phyloP scores from a whole-genome alignment of 2,888 invertebrate species.

The Arctia plantaginis region DNA sequence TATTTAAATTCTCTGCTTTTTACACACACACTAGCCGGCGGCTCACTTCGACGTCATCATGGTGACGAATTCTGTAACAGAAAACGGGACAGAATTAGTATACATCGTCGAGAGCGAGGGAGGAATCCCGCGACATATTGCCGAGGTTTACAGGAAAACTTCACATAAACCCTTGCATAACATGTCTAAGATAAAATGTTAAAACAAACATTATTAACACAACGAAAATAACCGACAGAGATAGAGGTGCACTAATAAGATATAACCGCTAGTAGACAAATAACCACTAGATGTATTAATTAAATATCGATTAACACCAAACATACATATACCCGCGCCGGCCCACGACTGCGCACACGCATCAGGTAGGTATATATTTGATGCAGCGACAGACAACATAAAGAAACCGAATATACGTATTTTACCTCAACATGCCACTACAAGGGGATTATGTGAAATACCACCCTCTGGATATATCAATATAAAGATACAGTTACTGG shows the following conservation, averaged over 20 bases:
- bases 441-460: constrained; percentile 78
- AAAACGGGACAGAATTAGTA: constrained; percentile 58
- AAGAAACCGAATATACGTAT: constrained; percentile 58
- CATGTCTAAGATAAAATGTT: constrained; percentile 64
- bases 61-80: constrained; percentile 97
- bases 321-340: constrained; percentile 54
- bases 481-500: constrained; percentile 23
- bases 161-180: constrained; percentile 63
- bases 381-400: constrained; percentile 59
- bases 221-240: constrained; percentile 74
- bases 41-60: constrained; percentile 99
- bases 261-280: constrained; percentile 72
- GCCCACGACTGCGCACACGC: constrained; percentile 22
- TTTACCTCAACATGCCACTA: constrained; percentile 79
- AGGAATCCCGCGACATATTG: constrained; percentile 5
- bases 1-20: constrained; percentile 88
- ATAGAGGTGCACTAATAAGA: constrained; percentile 77
- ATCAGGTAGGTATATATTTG: constrained; percentile 57
- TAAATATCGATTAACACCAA: constrained; percentile 54
- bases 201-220: constrained; percentile 68
- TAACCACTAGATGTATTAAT: constrained; percentile 63
- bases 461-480: constrained; percentile 73
- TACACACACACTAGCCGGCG: constrained; percentile 89
- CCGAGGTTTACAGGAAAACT: constrained; percentile 45
- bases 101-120: constrained; percentile 2